Conservation (phyloP, 2,888 invertebrate genomes). For the Herminia tarsipennalis region DNA sequence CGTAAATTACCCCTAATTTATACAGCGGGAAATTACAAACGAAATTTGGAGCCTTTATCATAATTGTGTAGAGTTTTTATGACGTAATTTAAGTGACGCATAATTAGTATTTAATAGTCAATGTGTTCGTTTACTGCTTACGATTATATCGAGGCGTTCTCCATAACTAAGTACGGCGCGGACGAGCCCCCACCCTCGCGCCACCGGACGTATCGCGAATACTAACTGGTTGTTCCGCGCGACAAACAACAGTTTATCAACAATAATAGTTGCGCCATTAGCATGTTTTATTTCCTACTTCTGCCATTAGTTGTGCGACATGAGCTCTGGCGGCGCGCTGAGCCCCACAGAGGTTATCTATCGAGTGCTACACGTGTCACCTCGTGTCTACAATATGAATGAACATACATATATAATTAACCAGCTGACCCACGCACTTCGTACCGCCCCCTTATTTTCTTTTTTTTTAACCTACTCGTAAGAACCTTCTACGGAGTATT, state of each 20-base stretch:
- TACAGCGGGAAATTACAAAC: conserved; percentile 30
- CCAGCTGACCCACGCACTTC: no score
- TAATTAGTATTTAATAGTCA: conserved; percentile 32
- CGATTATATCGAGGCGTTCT: background rate
- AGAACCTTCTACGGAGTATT: no score
- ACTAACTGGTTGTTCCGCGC: conserved; percentile 4
- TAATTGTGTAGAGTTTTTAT: conserved; percentile 45
- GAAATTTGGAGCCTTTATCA: conserved; percentile 41
- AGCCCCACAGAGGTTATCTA: background rate
- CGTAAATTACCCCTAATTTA: conserved; percentile 8
- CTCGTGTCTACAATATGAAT: background rate
- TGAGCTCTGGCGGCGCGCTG: background rate
- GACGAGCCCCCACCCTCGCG: no score
- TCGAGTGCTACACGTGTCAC: background rate
- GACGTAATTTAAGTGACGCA: conserved; percentile 35
- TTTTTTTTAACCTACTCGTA: no score
- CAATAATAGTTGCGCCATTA: conserved; percentile 51
- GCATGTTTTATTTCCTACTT: conserved; percentile 45
- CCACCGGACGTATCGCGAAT: background rate
- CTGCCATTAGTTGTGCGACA: no score
- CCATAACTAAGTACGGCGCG: no score
- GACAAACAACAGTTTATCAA: conserved; percentile 51
- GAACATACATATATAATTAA: no score
- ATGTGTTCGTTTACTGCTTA: conserved; percentile 2
- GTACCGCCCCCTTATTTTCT: no score